A percentile compares a stretch with the other conserved stretches of the same genome.
Conservation (phyloP, 2,797 vertebrate species). For the Chaunax sp. region DNA sequence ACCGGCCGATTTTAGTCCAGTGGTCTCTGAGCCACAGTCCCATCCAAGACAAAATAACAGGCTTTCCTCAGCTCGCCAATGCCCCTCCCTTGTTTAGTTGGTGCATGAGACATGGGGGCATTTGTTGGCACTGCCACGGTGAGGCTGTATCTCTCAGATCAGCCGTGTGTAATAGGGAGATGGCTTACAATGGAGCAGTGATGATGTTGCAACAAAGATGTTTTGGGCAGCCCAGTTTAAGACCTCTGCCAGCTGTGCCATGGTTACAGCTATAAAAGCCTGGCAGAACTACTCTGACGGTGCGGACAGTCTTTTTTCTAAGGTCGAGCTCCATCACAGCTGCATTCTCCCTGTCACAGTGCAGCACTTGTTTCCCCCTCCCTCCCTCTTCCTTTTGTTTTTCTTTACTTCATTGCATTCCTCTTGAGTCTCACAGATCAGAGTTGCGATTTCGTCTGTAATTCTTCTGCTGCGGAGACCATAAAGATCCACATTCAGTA, state of each 20-base stretch:
- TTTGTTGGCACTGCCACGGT: conserved; percentile 41
- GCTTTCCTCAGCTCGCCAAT: conserved; percentile 31
- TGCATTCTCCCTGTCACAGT: conserved; percentile 46
- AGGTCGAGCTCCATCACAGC: conserved; percentile 53
- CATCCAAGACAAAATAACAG: conserved; percentile 65
- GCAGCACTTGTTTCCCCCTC: conserved; percentile 18
- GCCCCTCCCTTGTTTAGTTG: conserved; percentile 47
- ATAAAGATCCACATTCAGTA: conserved; percentile 43
- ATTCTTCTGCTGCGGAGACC: conserved; percentile 44
- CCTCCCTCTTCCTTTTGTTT: conserved; percentile 51
- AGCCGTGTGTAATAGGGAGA: conserved; percentile 46
- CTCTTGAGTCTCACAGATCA: conserved; percentile 61
- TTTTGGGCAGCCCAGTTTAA: conserved; percentile 25
- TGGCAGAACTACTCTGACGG: conserved; percentile 28
- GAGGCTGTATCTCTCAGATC: conserved; percentile 44
- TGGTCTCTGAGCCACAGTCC: conserved; percentile 44
- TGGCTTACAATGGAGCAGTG: conserved; percentile 26
- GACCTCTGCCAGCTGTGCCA: conserved; percentile 32
- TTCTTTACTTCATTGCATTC: conserved; percentile 70
- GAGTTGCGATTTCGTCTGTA: conserved; percentile 53
- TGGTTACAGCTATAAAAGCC: conserved; percentile 62
- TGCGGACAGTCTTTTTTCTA: conserved; percentile 30
- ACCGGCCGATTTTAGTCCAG: conserved; percentile 57
- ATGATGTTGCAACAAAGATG: conserved; percentile 47
- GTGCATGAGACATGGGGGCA: conserved; percentile 45